Evolutionary conservation across 1,140 invertebrate genomes (phyloP), one percentile per base, ranked within the genome.

Genomic region (Listronotus bonariensis): DNA sequence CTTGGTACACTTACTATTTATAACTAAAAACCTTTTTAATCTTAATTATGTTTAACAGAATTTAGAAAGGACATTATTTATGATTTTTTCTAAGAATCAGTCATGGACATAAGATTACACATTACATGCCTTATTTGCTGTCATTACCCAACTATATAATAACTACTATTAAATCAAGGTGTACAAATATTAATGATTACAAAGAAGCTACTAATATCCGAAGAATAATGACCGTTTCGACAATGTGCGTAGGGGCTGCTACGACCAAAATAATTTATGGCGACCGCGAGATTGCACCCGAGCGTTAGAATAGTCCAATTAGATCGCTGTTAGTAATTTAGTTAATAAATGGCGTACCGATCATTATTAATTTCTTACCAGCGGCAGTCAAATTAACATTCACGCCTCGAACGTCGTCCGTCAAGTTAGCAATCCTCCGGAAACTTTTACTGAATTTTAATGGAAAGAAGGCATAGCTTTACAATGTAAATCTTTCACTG

Each of bases 301-400:
- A 54, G 49, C 67, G 61, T 61, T 66, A 63, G 45, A 60, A 26
- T 20, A 51, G 53, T 68, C 69, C 66, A 73, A 71, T 73, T 73
- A 73, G 68, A 65, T 51, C 52, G 52, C 42, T 41, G 61, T 55
- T n/a, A 42, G 69, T 70, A 72, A 72, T 72, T 71, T 64, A 61
- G 54, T 69, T 69, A 67, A 69, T 69, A 71, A 70, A 73, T 73
- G 68, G 65, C 67, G 54, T 61, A 63, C 67, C 67, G 62, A 73
- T 71, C 59, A 68, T 73, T 73, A 71, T 71, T 73, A 71, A 73
- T 73, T 73, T 68, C 70, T 63, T 61, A 52, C 43, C 49, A n/a
- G 48, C 6, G 14, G 49, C 41, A 31, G 42, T 41, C 40, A 52
- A 63, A 67, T 67, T 67, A 67, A 63, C 59, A 63, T 65, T 68